These are phyloP conservation scores for Ivindomyrus marchei DNA, from an alignment of 2,113 vertebrate genomes.

Conservation along the genomic window DNA sequence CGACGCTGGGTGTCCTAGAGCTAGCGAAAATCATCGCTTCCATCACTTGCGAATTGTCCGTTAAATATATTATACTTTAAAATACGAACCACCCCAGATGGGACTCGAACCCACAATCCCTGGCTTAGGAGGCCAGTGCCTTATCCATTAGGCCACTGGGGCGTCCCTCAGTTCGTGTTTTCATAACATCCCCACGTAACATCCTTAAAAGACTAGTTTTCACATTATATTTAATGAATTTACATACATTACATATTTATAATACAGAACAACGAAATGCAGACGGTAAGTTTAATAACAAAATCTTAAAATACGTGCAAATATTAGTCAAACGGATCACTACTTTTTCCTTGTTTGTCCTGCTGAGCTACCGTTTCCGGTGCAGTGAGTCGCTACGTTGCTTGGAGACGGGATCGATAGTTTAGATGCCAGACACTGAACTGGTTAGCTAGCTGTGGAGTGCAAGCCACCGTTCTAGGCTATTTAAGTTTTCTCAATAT, in stretches of 20 bases:
- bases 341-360: neutral
- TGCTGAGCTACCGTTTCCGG: neutral
- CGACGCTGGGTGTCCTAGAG: neutral
- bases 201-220: neutral
- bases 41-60: too few relatives aligned
- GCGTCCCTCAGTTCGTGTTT: accelerated
- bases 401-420: conserved; percentile 14
- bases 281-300: neutral
- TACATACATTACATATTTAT: too few relatives aligned
- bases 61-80: neutral
- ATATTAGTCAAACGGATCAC: neutral
- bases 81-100: neutral
- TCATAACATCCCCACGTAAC: neutral
- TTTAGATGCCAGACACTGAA: conserved; percentile 5
- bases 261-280: neutral
- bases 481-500: neutral
- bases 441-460: neutral
- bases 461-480: neutral
- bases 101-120: conserved; percentile 16
- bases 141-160: conserved; percentile 44
- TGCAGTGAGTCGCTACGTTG: conserved; percentile 4
- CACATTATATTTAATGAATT: neutral
- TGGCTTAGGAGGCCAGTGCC: conserved; percentile 32
- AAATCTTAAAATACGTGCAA: neutral
- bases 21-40: neutral